Base-by-base conservation (phyloP, 2,797 vertebrate genomes). In the Heterohyrax brucei region DNA sequence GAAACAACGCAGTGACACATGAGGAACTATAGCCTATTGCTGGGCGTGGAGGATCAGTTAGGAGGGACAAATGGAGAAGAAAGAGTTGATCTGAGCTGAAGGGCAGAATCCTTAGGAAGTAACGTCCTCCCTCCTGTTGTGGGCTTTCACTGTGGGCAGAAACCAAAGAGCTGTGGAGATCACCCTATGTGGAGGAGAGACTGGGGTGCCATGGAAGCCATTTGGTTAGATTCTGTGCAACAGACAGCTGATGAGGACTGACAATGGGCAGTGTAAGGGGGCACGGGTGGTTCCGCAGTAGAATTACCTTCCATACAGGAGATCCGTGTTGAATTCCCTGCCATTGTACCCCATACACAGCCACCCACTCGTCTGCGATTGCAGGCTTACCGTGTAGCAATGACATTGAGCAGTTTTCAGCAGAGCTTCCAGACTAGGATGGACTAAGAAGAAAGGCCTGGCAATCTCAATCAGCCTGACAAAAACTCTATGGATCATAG, bases 91-190 rank as follows among this genome's bases (percentile, higher is more conserved):
- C 39, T 24, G 59, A 76, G 56, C 28, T 19, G 50, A n/a, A 78
- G 64, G 91, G 22, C 68, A 85, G 73, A 50, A 46, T 62, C 81
- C 83, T 86, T 50, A 85, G 93, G 28, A 73, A 26, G 16, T 48
- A 9, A 9, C 75, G 87, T 89, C 80, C 3, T 0, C 44, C 44
- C 64, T 89, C 77, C 88, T 70, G 10, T 84, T 44, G 5, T 0
- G 19, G 46, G 28, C 64, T 89, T 48, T 33, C 3, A 0, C 24
- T 33, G 64, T n/a, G 72, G 33, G 12, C 79, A 61, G 61, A 39
- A 30, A 21, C 1, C 39, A 33, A 39, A 64, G 82, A 28, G 10
- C 24, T 61, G 8, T 7, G 62, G 48, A 75, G 39, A 64, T 7
- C 24, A 9, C 26, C 30, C 91, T 80, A 75, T 39, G 19, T 1